Base-by-base conservation (phyloP, 2,888 invertebrate species). In the Parnassius glacialis region DNA sequence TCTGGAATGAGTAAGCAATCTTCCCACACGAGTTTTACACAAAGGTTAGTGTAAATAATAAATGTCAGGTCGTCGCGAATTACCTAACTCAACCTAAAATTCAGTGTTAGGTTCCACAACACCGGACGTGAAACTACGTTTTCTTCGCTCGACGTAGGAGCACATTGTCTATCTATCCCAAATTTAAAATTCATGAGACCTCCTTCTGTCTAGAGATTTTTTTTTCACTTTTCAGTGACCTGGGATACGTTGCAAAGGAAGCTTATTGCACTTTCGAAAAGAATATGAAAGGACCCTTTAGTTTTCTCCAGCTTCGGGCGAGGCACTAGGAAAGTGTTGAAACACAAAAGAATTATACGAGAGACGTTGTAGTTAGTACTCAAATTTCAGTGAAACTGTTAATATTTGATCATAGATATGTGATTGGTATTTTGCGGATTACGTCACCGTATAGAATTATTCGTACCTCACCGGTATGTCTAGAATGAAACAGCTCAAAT, bases 131-230 rank as follows among this genome's bases (percentile, higher is more conserved):
- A 34, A 41, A 25, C 51, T 43, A 13, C 34, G 43, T 13, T 42
- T 13, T n/a, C 43, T 43, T 53, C 43, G 10, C 42, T 41, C 41
- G 45, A 45, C 61, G 20, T 9, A 47, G 47, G 57, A 48, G 12
- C 42, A 53, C 53, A 57, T 53, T 62, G 62, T 58, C 62, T 58
- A 57, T 57, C 62, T 57, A 58, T 62, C 11, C 51, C 54, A 34
- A 20, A 63, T 67, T 67, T 63, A 65, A 67, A 67, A 67, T 67
- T 67, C 66, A 67, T 67, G 65, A 63, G 66, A 10, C 57, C 54
- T 53, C 59, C 58, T 54, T 48, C 57, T 54, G 57, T 57, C 42
- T 52, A 41, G 47, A 52, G 34, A 25, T 57, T 42, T 57, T 53
- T 59, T 57, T 62, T 62, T 57, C 52, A 61, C 41, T 57, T 61